Conservation (phyloP, 2,113 vertebrate genomes). For the Proterorhinus semilunaris region DNA sequence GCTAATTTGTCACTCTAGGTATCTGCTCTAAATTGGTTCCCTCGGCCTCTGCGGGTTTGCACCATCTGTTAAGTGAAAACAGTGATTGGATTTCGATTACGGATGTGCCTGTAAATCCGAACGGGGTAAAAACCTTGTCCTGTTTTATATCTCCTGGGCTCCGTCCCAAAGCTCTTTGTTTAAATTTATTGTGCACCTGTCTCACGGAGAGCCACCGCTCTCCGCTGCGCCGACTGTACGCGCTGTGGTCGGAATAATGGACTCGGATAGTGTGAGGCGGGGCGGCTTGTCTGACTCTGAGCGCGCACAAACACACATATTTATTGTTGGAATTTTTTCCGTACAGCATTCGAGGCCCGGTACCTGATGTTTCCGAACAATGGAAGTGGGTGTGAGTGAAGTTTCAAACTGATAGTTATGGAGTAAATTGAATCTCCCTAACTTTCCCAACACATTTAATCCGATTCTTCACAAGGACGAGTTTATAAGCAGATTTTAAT, state of each 20-base stretch:
- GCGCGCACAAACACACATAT: too few relatives aligned
- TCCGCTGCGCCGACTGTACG: conserved; percentile 15
- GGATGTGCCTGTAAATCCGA: conserved; percentile 28
- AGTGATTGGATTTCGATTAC: conserved; percentile 41
- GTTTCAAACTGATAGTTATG: too few relatives aligned
- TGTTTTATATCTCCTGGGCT: conserved; percentile 23
- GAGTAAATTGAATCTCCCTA: too few relatives aligned
- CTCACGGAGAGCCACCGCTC: conserved; percentile 18
- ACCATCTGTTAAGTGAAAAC: conserved; percentile 32
- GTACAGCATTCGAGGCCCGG: too few relatives aligned
- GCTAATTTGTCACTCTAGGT: conserved; percentile 17
- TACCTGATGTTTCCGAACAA: too few relatives aligned
- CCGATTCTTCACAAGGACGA: too few relatives aligned
- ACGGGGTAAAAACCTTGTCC: conserved; percentile 26
- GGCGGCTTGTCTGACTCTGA: conserved; percentile 3
- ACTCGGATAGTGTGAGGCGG: conserved; percentile 9
- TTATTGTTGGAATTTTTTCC: too few relatives aligned
- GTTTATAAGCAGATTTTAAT: too few relatives aligned
- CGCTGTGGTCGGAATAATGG: conserved; percentile 15
- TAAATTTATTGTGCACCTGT: conserved; percentile 34
- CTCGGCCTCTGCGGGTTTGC: conserved; percentile 24
- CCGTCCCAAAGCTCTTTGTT: conserved; percentile 9
- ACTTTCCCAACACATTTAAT: too few relatives aligned
- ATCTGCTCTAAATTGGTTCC: conserved; percentile 15
- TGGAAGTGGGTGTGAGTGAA: too few relatives aligned